phyloP scores from a whole-genome alignment of 37 sponge, comb jelly and placozoan genomes.

The Spongia lamella region DNA sequence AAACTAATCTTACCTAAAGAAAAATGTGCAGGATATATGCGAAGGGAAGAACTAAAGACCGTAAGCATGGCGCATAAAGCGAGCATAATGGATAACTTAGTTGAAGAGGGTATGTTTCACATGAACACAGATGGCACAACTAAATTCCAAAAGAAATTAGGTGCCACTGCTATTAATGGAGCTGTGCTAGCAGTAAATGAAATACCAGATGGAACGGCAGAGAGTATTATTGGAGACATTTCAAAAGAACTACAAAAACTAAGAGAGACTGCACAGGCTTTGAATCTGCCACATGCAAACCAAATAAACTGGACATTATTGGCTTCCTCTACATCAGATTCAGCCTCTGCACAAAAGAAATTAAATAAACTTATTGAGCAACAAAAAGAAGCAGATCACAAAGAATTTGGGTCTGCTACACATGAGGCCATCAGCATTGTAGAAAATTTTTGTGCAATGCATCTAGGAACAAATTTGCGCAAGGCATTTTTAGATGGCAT shows the following conservation, averaged over 20 bases:
- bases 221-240: slow-evolving; percentile 21
- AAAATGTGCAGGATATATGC: slow-evolving; percentile 42
- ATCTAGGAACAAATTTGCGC: slow-evolving; percentile 37
- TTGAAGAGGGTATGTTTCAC: neutral
- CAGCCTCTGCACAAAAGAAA: slow-evolving; percentile 48
- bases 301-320: slow-evolving; percentile 53
- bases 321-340: slow-evolving; percentile 49
- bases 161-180: slow-evolving; percentile 28
- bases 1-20: slow-evolving; percentile 19
- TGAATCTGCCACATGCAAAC: slow-evolving; percentile 47
- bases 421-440: slow-evolving; percentile 12
- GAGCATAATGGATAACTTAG: neutral
- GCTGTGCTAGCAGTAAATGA: slow-evolving; percentile 36
- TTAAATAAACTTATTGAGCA: slow-evolving; percentile 48
- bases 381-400: slow-evolving; percentile 26
- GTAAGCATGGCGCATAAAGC: slow-evolving; percentile 1
- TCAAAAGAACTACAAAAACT: slow-evolving; percentile 33
- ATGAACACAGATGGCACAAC: slow-evolving; percentile 49
- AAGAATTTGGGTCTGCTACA: slow-evolving; percentile 25
- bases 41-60: slow-evolving; percentile 25
- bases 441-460: slow-evolving; percentile 51
- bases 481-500: slow-evolving; percentile 37
- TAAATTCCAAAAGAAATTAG: slow-evolving; percentile 11
- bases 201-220: slow-evolving; percentile 19
- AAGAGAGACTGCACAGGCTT: slow-evolving; percentile 21